A percentile compares a stretch with the other conserved stretches of the same genome.
phyloP scores from a whole-genome alignment of 37 sponge, comb jelly and placozoan species.

The Eunapius fragilis region DNA sequence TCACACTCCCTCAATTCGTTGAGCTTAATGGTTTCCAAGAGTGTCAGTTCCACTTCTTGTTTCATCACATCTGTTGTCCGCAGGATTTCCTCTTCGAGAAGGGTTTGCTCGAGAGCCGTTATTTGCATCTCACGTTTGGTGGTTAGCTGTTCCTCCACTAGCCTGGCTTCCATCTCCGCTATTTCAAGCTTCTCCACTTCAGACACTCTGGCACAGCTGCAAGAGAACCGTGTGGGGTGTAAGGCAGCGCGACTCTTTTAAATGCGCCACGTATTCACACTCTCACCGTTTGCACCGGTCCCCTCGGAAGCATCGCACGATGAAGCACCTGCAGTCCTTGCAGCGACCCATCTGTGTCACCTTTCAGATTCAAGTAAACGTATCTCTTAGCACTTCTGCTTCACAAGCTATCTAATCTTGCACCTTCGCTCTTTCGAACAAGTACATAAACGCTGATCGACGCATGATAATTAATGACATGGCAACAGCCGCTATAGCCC shows the following conservation, averaged over 20 bases:
- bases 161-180: not conserved
- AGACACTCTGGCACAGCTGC: not conserved
- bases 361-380: not conserved
- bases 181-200: not conserved
- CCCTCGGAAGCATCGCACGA: not conserved
- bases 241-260: not conserved
- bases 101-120: not conserved
- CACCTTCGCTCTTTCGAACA: too few species aligned
- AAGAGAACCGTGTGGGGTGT: not conserved
- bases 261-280: too few species aligned
- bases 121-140: not conserved
- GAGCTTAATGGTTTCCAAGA: not conserved
- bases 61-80: not conserved
- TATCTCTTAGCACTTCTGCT: too few species aligned
- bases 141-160: not conserved
- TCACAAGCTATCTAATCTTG: too few species aligned
- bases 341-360: not conserved
- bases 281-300: not conserved
- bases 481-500: too few species aligned
- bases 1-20: not conserved
- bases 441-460: too few species aligned
- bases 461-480: too few species aligned
- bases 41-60: not conserved
- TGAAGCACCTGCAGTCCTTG: not conserved
- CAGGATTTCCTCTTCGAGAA: not conserved